Percentiles rank a stretch among this genome's conserved stretches.
phyloP scores from a whole-genome alignment of 2,113 vertebrate genomes.

The Stigmatopora argus region DNA sequence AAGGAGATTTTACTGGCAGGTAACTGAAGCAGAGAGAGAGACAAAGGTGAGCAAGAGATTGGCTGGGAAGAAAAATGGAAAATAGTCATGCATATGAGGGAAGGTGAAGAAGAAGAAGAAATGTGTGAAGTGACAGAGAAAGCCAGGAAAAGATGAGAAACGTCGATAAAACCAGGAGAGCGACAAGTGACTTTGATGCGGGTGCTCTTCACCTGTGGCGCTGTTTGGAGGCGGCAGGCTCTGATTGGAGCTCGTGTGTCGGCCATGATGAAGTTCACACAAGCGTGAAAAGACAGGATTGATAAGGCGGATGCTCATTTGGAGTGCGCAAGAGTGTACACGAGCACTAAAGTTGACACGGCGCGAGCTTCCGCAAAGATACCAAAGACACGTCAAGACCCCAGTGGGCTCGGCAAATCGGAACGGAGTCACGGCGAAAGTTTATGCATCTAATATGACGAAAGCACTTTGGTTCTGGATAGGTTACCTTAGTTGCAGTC shows the following conservation, averaged over 20 bases:
- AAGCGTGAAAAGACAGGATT: slow-evolving; percentile 49
- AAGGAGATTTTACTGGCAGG: slow-evolving; percentile 45
- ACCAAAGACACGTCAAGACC: slow-evolving; percentile 46
- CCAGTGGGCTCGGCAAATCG: slow-evolving; percentile 36
- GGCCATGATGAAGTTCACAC: slow-evolving; percentile 52
- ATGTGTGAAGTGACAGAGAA: slow-evolving; percentile 55
- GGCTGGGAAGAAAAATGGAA: slow-evolving; percentile 28
- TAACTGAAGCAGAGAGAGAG: slow-evolving; percentile 34
- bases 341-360: slow-evolving; percentile 39
- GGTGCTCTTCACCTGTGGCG: slow-evolving; percentile 45
- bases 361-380: slow-evolving; percentile 38
- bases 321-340: slow-evolving; percentile 26
- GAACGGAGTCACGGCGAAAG: slow-evolving; percentile 1
- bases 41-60: slow-evolving; percentile 46
- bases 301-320: slow-evolving; percentile 59
- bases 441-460: too few species aligned
- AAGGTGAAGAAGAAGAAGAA: slow-evolving; percentile 29
- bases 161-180: slow-evolving; percentile 48
- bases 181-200: slow-evolving; percentile 57
- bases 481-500: too few species aligned
- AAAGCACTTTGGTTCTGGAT: too few species aligned
- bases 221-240: slow-evolving; percentile 17
- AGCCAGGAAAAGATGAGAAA: slow-evolving; percentile 45
- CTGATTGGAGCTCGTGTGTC: slow-evolving; percentile 18
- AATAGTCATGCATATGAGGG: slow-evolving; percentile 30